Conservation (phyloP, 2,797 vertebrate genomes). For the Poecilia wingei region DNA sequence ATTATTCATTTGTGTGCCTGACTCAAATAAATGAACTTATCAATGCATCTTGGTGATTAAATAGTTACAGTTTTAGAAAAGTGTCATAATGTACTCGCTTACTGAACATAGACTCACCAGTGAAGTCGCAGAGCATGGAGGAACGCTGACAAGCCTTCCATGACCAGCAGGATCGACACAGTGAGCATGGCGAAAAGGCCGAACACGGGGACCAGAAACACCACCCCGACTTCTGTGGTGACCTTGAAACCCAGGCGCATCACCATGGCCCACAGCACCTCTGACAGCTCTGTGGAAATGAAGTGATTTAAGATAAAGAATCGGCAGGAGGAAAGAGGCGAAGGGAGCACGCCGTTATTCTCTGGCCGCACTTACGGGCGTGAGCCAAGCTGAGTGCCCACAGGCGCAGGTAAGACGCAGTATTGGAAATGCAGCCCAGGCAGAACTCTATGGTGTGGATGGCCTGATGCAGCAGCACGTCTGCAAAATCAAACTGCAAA, state of each 20-base stretch:
- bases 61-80: neutral
- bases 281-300: constrained; percentile 87
- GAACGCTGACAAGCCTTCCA: constrained; percentile 98
- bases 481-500: constrained; percentile 93
- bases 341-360: neutral
- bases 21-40: neutral
- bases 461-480: constrained; percentile 90
- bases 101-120: constrained; percentile 81
- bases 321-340: neutral
- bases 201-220: constrained; percentile 87
- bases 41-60: neutral
- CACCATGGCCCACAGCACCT: constrained; percentile 96
- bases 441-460: constrained; percentile 99
- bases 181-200: constrained; percentile 88
- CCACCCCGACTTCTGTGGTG: constrained; percentile 80
- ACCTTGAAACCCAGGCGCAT: constrained; percentile 89
- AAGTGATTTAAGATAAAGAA: neutral
- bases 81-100: neutral
- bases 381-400: constrained; percentile 98
- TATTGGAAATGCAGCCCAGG: constrained; percentile 97
- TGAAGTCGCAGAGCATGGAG: constrained; percentile 96
- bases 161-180: constrained; percentile 91
- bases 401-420: constrained; percentile 94
- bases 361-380: constrained; percentile 84
- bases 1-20: neutral